Base-by-base conservation (phyloP, 64 coral and sea anemone species). In the Catalaphyllia jardinei region DNA sequence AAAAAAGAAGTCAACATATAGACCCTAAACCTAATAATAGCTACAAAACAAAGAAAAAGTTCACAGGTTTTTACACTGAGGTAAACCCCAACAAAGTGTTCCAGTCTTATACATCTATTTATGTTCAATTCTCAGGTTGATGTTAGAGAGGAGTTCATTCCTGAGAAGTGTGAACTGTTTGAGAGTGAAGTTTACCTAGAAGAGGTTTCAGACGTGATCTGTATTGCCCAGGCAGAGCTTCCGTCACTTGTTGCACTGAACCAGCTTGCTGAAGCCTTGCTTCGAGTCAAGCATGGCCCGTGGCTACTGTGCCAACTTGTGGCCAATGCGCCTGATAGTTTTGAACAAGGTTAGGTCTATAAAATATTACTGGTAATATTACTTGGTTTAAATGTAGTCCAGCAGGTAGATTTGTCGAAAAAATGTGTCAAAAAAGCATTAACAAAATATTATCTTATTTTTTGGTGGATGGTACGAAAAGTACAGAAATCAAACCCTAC, bases 131-230 rank as follows among this genome's bases (percentile, higher is more conserved):
- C 24, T 30, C 33, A 98, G 96, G 87, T 94, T 52, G 92, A 91
- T 83, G 85, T 75, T 33, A 92, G 89, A 59, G 89, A 93, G 81
- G 96, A 98, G 30, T 98, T 95, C 72, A 80, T 92, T 22, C 90
- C 96, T 54, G 96, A 98, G 73, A 95, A 92, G 20, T 98, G 89
- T 87, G 96, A 98, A 65, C 80, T 98, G 19, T 98, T 98, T 94
- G 92, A 98, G 71, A 94, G 96, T 63, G 96, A 98, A 77, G 93
- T 98, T 31, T 98, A 94, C 59, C 73, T 98, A 35, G 96, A 98
- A 30, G 96, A 98, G 31, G 92, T 98, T 38, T 98, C 93, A 77
- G 96, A 98, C 89, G 96, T 98, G 42, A 87, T 98, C 52, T 94
- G 96, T 60, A 98, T 98, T 64, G 93, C 89, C 62, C 96, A 98